Evolutionary conservation across 2,888 invertebrate species (phyloP).

Genomic region (Dermolepida albohirtum): DNA sequence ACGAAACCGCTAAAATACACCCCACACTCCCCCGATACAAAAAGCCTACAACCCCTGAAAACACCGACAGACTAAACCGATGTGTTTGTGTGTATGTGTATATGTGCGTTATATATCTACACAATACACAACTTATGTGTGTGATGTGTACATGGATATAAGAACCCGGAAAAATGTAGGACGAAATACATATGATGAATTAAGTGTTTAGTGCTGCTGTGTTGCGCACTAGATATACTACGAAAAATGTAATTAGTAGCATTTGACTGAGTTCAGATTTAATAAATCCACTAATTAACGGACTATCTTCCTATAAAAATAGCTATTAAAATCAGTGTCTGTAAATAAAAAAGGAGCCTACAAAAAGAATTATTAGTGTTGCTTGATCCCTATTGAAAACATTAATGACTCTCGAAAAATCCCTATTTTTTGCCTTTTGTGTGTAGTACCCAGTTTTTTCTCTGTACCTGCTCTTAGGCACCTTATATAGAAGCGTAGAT

Average conservation of each 20-base stretch:
- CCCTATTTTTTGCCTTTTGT: too few species aligned
- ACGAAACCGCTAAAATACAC: conserved; percentile 64
- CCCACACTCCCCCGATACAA: conserved; percentile 58
- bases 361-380: too few species aligned
- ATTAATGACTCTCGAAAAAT: too few species aligned
- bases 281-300: too few species aligned
- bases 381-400: too few species aligned
- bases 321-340: too few species aligned
- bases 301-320: too few species aligned
- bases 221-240: conserved; percentile 7
- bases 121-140: neutral
- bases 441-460: too few species aligned
- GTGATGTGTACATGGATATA: conserved; percentile 46
- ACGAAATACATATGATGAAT: conserved; percentile 18
- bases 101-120: neutral
- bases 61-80: conserved; percentile 57
- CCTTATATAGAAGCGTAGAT: too few species aligned
- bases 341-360: too few species aligned
- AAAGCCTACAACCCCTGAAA: conserved; percentile 64
- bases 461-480: too few species aligned
- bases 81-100: neutral
- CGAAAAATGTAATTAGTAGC: neutral
- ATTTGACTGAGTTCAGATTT: too few species aligned
- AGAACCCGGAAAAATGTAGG: conserved; percentile 50
- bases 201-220: conserved; percentile 39